phyloP scores from a whole-genome alignment of 2,113 vertebrate genomes.

The Ochotona curzoniae region DNA sequence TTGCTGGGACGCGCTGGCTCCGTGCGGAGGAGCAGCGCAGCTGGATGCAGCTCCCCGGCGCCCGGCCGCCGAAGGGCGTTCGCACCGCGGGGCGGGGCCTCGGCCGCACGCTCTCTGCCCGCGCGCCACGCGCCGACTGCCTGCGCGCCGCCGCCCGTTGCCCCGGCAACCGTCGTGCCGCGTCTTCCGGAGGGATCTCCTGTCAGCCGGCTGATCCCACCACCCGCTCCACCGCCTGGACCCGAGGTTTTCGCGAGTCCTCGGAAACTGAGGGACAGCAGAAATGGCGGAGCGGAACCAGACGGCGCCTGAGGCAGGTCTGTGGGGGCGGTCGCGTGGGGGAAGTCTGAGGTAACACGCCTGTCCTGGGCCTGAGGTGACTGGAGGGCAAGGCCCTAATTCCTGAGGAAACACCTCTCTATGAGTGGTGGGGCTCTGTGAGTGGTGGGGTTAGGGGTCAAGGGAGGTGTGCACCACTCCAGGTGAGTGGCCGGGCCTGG shows the following conservation, averaged over 20 bases:
- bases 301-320: slow-evolving; percentile 86
- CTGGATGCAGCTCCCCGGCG: rapidly evolving
- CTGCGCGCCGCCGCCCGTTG: neutral
- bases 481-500: neutral
- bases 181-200: slow-evolving; percentile 46
- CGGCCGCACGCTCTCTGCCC: neutral
- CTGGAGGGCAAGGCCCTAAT: neutral
- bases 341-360: neutral
- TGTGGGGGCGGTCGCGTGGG: slow-evolving; percentile 78
- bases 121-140: rapidly evolving
- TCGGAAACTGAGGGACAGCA: slow-evolving; percentile 79
- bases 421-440: neutral
- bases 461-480: neutral
- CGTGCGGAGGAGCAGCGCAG: rapidly evolving
- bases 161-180: slow-evolving; percentile 55
- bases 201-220: neutral
- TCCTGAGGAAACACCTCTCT: neutral
- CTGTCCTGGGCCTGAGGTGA: neutral
- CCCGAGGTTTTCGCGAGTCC: slow-evolving; percentile 55
- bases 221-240: slow-evolving; percentile 46
- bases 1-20: rapidly evolving
- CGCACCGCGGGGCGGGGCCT: slow-evolving; percentile 60
- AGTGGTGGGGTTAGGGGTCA: slow-evolving; percentile 51
- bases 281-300: slow-evolving; percentile 89
- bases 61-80: too few species aligned